Base-by-base conservation (phyloP, 2,888 invertebrate species). In the Ptychoptera contaminata region DNA sequence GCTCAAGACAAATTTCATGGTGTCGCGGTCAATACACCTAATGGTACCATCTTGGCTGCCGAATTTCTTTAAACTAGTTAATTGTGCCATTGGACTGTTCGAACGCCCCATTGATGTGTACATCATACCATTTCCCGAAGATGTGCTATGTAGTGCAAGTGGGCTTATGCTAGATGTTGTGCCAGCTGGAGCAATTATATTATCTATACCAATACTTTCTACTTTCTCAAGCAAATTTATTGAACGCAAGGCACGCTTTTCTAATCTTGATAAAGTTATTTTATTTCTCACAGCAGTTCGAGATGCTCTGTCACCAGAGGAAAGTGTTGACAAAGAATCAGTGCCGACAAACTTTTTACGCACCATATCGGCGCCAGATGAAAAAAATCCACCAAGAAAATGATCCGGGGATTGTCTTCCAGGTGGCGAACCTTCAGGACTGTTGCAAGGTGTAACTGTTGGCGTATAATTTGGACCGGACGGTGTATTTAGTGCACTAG, bases 361-460 rank as follows among this genome's bases (percentile, higher is more conserved):
- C 14, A 81, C 62, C 39, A 80, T 63, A 55, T 79, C 77, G 0
- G 80, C 79, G 12, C 80, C 78, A 10, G 73, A 75, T 40, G 73
- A 72, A 34, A 80, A 62, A 11, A 79, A 58, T 10, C 75, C 69
- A 46, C 73, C 69, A 41, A 65, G 61, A 47, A 71, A 69, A 45
- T 71, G 57, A 55, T 63, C 58, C 48, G 65, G 65, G 2, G 65
- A 63, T 39, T 58, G 53, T n/a, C 58, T 58, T 14, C 70, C 71
- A 12, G 73, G 71, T 8, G 79, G 79, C 1, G 79, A 78, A 11
- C 67, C 67, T 40, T 62, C 62, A 43, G 88, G 88, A 58, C 85
- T 86, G 62, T 90, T 90, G 58, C 84, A 83, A 2, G 90, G 90
- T 7, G 90, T 90, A 8, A 86, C 86, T 1, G 88, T 88, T 4